Evolutionary conservation across 1,140 invertebrate species (phyloP).

Genomic region (Ceratoteleas bidentatus): DNA sequence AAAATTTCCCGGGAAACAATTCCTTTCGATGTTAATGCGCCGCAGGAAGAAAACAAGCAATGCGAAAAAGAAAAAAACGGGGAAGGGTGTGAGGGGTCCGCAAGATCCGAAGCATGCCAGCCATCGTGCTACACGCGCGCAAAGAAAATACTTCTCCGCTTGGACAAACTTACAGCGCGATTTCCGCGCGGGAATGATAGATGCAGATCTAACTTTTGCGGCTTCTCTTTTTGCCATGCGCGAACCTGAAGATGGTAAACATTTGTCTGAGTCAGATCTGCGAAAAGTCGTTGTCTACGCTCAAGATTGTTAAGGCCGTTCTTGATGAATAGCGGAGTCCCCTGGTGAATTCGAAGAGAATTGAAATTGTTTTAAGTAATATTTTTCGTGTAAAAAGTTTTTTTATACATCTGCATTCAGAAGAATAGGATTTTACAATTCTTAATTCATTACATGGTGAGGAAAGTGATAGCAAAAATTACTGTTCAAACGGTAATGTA

Average conservation of each 20-base stretch:
- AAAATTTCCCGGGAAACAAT: slow-evolving; percentile 34
- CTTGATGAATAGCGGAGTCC: too few species aligned
- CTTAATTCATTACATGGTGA: too few species aligned
- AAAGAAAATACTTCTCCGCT: slow-evolving; percentile 21
- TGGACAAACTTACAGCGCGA: slow-evolving; percentile 29
- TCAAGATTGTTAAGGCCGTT: not conserved
- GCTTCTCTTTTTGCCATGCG: slow-evolving; percentile 5
- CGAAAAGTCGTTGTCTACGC: slow-evolving; percentile 4
- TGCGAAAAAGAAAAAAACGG: not conserved
- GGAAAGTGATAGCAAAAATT: too few species aligned
- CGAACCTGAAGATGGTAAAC: slow-evolving; percentile 2
- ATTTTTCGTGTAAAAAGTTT: too few species aligned
- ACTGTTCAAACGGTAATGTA: too few species aligned
- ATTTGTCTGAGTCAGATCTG: slow-evolving; percentile 10
- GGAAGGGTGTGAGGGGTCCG: too few species aligned
- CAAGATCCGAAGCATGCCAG: too few species aligned
- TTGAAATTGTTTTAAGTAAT: too few species aligned
- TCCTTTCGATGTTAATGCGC: slow-evolving; percentile 33
- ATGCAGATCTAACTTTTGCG: slow-evolving; percentile 14
- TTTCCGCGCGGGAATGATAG: slow-evolving; percentile 29
- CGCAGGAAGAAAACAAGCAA: slow-evolving; percentile 6
- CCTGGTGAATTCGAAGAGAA: too few species aligned
- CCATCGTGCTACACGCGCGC: not conserved
- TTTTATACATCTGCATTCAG: too few species aligned
- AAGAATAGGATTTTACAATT: too few species aligned